These are phyloP conservation scores for Hyposoter didymator DNA, from an alignment of 2,888 invertebrate genomes.

Conservation along the genomic window DNA sequence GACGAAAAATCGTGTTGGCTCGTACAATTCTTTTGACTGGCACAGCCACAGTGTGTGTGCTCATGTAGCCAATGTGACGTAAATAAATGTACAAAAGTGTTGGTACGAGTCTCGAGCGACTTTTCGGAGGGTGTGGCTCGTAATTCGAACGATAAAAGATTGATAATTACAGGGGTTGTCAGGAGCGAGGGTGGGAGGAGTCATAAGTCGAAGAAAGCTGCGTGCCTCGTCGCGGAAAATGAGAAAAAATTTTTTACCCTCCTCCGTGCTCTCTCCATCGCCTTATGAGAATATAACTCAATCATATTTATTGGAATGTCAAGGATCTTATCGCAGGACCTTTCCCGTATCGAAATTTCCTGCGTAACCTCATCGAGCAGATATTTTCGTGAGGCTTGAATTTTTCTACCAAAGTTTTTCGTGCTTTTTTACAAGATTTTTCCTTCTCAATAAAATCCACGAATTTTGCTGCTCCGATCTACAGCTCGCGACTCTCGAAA, in stretches of 20 bases:
- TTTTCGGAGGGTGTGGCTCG: slow-evolving; percentile 28
- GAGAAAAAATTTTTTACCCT: slow-evolving; percentile 21
- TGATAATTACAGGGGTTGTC: slow-evolving; percentile 49
- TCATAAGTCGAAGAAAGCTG: slow-evolving; percentile 24
- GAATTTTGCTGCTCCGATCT: background rate
- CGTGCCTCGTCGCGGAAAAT: slow-evolving; percentile 16
- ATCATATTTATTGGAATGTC: slow-evolving; percentile 64
- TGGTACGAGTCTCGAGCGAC: background rate
- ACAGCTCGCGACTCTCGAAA: background rate
- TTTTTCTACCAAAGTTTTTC: background rate
- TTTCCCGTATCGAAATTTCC: slow-evolving; percentile 7
- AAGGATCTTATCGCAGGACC: slow-evolving; percentile 37
- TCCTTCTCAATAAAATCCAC: no score
- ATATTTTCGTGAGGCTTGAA: background rate
- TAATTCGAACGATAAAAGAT: slow-evolving; percentile 57
- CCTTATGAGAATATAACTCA: slow-evolving; percentile 54
- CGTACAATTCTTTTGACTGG: background rate
- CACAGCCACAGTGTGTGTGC: background rate
- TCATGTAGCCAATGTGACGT: background rate
- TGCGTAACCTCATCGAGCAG: background rate
- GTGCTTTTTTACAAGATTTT: background rate
- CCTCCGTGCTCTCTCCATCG: background rate
- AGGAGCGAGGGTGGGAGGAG: slow-evolving; percentile 5
- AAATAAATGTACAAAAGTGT: slow-evolving; percentile 45
- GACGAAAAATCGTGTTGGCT: slow-evolving; percentile 32